These are phyloP conservation scores for Macaca nemestrina DNA, from an alignment of 2,113 vertebrate genomes.

Conservation along the genomic window DNA sequence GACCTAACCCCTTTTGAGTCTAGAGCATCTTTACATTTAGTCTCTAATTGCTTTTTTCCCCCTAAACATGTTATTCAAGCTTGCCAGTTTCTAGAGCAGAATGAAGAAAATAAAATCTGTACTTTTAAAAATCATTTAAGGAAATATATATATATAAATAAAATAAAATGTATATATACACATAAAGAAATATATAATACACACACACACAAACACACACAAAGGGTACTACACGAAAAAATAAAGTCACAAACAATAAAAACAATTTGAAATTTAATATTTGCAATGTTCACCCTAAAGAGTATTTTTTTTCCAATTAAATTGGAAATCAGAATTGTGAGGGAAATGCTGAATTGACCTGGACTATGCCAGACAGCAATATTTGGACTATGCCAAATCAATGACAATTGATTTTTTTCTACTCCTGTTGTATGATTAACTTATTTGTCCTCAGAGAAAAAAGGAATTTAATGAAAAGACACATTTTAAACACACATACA, in stretches of 20 bases:
- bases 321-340: background rate
- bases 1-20: background rate
- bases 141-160: background rate
- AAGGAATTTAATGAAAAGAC: slow-evolving; percentile 22
- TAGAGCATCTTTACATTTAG: background rate
- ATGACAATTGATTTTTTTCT: background rate
- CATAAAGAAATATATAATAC: background rate
- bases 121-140: background rate
- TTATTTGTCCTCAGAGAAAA: slow-evolving; percentile 27
- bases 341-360: background rate
- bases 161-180: background rate
- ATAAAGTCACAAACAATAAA: background rate
- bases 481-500: background rate
- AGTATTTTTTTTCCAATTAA: slow-evolving; percentile 18
- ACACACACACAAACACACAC: too few relatives aligned
- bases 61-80: background rate
- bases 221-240: background rate
- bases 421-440: background rate
- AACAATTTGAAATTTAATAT: background rate
- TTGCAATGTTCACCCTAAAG: background rate
- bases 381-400: too few relatives aligned
- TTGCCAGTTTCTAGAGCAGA: background rate
- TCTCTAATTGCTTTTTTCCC: background rate
- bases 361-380: background rate
- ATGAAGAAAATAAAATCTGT: background rate